phyloP scores from a whole-genome alignment of 2,113 vertebrate genomes.

The Echinops telfairi region DNA sequence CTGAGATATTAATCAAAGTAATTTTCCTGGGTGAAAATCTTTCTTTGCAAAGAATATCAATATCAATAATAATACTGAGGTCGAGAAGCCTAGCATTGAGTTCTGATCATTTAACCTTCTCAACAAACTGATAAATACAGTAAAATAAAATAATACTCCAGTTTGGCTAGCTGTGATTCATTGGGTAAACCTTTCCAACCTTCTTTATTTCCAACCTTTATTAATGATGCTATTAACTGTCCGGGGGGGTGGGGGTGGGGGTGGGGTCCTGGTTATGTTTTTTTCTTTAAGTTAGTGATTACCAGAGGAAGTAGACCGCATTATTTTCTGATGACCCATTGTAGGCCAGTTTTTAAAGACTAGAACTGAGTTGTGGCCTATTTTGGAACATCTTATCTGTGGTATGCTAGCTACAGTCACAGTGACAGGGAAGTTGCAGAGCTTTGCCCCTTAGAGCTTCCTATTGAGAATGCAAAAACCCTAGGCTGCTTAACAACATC shows the following conservation, averaged over 20 bases:
- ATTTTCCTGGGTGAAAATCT: constrained; percentile 51
- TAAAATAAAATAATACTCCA: constrained; percentile 59
- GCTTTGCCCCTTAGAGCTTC: background rate
- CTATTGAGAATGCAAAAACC: background rate
- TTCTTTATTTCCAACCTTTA: constrained; percentile 67
- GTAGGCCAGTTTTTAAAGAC: constrained; percentile 46
- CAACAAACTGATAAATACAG: background rate
- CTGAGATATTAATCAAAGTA: constrained; percentile 44
- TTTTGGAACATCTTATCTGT: background rate
- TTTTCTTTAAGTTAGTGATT: constrained; percentile 69
- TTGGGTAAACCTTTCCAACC: background rate
- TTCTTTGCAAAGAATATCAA: background rate
- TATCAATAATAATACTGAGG: constrained; percentile 14
- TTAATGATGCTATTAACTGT: constrained; percentile 74
- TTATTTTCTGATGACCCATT: constrained; percentile 66
- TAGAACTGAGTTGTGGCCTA: background rate
- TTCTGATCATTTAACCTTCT: constrained; percentile 54
- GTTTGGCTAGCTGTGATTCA: constrained; percentile 42
- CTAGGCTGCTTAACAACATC: background rate
- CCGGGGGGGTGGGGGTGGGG: constrained; percentile 45
- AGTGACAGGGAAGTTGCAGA: background rate
- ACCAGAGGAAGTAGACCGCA: constrained; percentile 54
- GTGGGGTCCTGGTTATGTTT: constrained; percentile 30
- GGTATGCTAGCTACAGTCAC: no score
- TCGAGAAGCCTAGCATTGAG: background rate